These are phyloP conservation scores for Origma solitaria DNA, from an alignment of 2,113 vertebrate species.

Conservation along the genomic window DNA sequence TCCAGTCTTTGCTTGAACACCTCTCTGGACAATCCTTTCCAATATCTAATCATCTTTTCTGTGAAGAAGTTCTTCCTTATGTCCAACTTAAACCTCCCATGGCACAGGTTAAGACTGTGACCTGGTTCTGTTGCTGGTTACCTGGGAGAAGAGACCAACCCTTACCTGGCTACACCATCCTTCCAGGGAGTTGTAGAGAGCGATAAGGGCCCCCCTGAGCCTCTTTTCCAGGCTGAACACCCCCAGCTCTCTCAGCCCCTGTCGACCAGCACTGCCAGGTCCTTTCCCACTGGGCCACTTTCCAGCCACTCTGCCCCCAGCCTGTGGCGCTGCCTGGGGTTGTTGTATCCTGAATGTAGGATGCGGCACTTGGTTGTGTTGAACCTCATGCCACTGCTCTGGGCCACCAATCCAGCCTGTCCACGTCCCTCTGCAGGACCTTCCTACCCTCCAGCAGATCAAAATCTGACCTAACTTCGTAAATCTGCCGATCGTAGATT, in stretches of 20 bases:
- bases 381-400: neutral
- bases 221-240: neutral
- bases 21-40: neutral
- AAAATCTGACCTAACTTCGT: neutral
- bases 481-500: neutral
- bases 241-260: neutral
- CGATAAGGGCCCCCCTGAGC: neutral
- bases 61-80: neutral
- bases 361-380: neutral
- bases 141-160: neutral
- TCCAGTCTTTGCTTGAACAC: neutral
- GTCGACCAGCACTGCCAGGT: accelerated
- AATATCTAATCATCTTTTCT: neutral
- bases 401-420: neutral
- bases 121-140: neutral
- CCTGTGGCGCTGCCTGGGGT: neutral
- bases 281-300: neutral
- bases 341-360: neutral
- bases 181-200: neutral
- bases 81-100: accelerated
- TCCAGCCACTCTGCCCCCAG: neutral
- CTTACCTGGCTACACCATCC: neutral
- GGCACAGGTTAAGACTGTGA: too few relatives aligned
- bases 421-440: neutral
- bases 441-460: neutral